Conservation (phyloP, 2,797 vertebrate species). For the Premnoplex brunnescens region DNA sequence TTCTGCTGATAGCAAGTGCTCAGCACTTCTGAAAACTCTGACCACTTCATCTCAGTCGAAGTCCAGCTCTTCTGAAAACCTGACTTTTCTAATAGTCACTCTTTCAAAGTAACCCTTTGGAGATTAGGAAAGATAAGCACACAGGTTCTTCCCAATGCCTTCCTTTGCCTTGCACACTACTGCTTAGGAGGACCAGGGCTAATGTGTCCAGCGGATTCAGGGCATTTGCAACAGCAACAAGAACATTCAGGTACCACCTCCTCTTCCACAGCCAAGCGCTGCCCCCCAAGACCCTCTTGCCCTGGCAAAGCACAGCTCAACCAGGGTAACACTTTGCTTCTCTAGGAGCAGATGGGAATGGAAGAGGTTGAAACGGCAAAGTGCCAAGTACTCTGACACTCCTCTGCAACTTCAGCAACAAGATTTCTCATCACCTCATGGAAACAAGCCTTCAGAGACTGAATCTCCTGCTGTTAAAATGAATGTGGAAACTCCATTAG, state of each 20-base stretch:
- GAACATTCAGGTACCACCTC: background rate
- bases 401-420: conserved; percentile 16
- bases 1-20: conserved; percentile 6
- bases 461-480: conserved; percentile 49
- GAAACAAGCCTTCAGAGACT: conserved; percentile 56
- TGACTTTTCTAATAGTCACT: background rate
- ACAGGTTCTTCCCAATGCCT: background rate
- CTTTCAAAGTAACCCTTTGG: background rate
- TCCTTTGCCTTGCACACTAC: background rate
- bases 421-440: conserved; percentile 55
- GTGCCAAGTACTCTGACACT: conserved; percentile 28
- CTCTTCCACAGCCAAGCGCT: background rate
- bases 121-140: background rate
- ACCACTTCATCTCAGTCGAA: background rate
- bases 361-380: background rate
- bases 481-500: conserved; percentile 61
- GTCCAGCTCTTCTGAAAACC: background rate
- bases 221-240: background rate
- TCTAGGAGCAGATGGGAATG: conserved; percentile 10
- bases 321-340: background rate
- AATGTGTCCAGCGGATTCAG: background rate
- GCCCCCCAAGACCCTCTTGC: no score
- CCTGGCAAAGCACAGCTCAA: background rate
- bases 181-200: background rate
- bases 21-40: conserved; percentile 16